These are phyloP conservation scores for Caloenas nicobarica DNA, from an alignment of 2,113 vertebrate species.

Conservation along the genomic window DNA sequence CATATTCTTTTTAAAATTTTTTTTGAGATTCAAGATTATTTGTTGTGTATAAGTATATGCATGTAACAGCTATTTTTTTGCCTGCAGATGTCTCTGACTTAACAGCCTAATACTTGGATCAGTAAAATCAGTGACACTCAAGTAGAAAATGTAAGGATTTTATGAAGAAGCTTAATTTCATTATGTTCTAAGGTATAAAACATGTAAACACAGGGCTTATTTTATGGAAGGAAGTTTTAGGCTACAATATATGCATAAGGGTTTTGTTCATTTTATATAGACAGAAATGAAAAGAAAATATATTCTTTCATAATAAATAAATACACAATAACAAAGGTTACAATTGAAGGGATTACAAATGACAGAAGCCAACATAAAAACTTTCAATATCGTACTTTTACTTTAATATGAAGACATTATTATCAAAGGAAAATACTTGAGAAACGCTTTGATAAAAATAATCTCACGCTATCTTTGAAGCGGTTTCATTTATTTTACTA, in stretches of 20 bases:
- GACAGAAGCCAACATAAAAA: constrained; percentile 80
- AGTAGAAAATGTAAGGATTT: constrained; percentile 52
- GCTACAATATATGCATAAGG: constrained; percentile 44
- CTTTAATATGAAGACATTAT: constrained; percentile 85
- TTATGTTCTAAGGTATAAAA: constrained; percentile 65
- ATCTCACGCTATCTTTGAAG: constrained; percentile 92
- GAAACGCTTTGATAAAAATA: constrained; percentile 89
- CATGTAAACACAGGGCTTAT: constrained; percentile 57
- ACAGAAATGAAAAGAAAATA: constrained; percentile 70
- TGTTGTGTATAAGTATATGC: constrained; percentile 38
- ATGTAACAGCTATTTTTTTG: constrained; percentile 20
- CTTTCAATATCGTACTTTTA: constrained; percentile 77
- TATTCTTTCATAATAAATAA: constrained; percentile 70
- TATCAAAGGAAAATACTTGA: constrained; percentile 84
- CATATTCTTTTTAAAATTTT: neutral
- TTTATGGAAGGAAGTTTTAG: constrained; percentile 66
- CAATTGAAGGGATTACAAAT: constrained; percentile 77
- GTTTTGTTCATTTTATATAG: constrained; percentile 65
- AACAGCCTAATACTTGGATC: constrained; percentile 40
- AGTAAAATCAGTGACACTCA: constrained; percentile 40
- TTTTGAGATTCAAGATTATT: constrained; percentile 26
- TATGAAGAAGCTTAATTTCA: constrained; percentile 55
- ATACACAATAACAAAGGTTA: constrained; percentile 73
- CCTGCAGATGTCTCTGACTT: constrained; percentile 26
- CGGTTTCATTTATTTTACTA: constrained; percentile 90